Base-by-base conservation (phyloP, 2,113 vertebrate species). In the Phaetusa simplex region DNA sequence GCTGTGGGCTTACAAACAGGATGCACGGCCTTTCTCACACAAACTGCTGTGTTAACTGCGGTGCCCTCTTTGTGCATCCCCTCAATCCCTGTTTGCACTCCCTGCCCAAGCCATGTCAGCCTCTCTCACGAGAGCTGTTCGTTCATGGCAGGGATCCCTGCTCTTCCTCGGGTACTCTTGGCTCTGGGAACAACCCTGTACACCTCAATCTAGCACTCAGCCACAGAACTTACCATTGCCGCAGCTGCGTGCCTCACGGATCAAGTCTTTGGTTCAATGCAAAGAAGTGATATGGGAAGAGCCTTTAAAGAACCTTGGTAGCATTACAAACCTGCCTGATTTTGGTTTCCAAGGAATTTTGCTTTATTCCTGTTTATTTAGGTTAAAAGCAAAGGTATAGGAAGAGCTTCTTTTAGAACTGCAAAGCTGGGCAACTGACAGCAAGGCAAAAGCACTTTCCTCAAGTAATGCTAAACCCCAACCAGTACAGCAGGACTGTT, bases 161-260 rank as follows among this genome's bases (percentile, higher is more conserved):
- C 1, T 50, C 52, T 50, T 32, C 17, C 2, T 14, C 2, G 0
- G 3, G 1, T 40, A 62, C 38, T 6, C 5, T 13, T 45, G 27
- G 8, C 8, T 29, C 19, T 0, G 0, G 2, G 21, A 73, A 15
- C 1, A 5, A 3, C 23, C 3, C 8, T 32, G 6, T 14, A 64
- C 5, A 10, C 30, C 20, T 49, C 3, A 0, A 32, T 15, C 12
- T 10, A 32, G 7, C 0, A 2, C 16, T 11, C 14, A 27, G 5
- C 11, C 20, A 10, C 2, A 66, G 40, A 29, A 32, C 0, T 62
- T 34, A 15, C 5, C 8, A 2, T 12, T 82, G 12, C 8, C 0
- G 2, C 7, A 50, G 30, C 45, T 65, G 5, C 0, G 0, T 21
- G 20, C 9, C 30, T 65, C 4, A 5, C 1, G 1, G 2, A 74